Evolutionary conservation across 2,797 vertebrate genomes (phyloP).

Genomic region (Lepilemur septentrionalis): DNA sequence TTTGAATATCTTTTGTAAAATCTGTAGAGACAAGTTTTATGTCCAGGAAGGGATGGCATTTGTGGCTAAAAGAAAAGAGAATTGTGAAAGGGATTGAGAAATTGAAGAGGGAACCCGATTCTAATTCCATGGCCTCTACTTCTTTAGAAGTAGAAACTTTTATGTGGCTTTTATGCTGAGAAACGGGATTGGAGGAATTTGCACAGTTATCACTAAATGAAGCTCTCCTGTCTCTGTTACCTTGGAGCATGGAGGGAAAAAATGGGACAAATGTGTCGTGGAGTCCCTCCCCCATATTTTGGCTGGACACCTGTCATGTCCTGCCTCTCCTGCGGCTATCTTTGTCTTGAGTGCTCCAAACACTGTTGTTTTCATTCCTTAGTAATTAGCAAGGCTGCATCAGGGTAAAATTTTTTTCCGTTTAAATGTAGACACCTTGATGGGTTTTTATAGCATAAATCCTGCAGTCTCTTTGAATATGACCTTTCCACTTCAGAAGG

Average conservation of each 20-base stretch:
- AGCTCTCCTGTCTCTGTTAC: background rate
- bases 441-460: background rate
- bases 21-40: background rate
- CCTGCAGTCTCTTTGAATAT: slow-evolving; percentile 2
- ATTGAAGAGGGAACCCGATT: background rate
- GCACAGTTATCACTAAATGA: background rate
- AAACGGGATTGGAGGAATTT: background rate
- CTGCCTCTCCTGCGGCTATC: background rate
- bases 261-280: background rate
- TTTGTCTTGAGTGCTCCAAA: background rate
- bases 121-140: background rate
- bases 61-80: background rate
- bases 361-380: background rate
- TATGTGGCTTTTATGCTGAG: background rate
- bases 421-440: background rate
- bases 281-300: background rate
- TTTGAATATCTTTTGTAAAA: background rate
- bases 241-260: background rate
- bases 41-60: background rate
- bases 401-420: background rate
- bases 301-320: background rate
- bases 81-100: background rate
- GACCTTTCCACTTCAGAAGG: slow-evolving; percentile 58
- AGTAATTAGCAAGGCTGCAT: background rate
- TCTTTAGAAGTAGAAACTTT: background rate